These are phyloP conservation scores for Lepeophtheirus salmonis DNA, from an alignment of 1,140 invertebrate genomes.

Conservation along the genomic window DNA sequence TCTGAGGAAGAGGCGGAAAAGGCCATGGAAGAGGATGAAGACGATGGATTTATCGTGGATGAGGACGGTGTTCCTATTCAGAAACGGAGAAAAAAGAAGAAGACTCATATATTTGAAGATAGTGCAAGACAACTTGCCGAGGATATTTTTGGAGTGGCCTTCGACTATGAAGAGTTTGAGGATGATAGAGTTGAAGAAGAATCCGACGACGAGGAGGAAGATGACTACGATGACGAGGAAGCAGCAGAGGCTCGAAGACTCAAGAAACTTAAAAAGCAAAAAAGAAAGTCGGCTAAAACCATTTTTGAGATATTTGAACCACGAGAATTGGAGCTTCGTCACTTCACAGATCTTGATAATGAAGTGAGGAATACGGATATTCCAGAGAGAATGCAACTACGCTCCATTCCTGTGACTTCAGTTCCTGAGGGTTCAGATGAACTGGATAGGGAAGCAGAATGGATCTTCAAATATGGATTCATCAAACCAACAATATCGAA, in stretches of 20 bases:
- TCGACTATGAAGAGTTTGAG: constrained; percentile 48
- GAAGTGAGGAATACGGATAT: constrained; percentile 66
- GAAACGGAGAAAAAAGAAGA: constrained; percentile 64
- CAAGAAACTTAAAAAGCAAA: constrained; percentile 47
- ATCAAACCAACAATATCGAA: constrained; percentile 32
- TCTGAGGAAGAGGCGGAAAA: constrained; percentile 42
- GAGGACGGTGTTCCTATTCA: constrained; percentile 80
- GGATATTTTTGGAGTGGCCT: constrained; percentile 97
- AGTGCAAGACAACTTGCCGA: constrained; percentile 89
- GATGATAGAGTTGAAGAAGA: constrained; percentile 23
- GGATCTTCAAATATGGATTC: constrained; percentile 92
- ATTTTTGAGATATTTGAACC: constrained; percentile 90
- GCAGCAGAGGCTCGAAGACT: constrained; percentile 41
- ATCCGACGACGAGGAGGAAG: constrained; percentile 32
- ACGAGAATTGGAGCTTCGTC: constrained; percentile 81
- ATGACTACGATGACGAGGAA: constrained; percentile 30
- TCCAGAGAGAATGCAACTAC: constrained; percentile 75
- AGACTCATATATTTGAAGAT: constrained; percentile 65
- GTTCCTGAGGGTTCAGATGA: constrained; percentile 61
- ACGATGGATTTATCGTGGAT: constrained; percentile 92
- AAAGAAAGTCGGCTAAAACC: constrained; percentile 62
- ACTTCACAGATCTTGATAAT: constrained; percentile 29
- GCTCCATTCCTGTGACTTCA: constrained; percentile 56
- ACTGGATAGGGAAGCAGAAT: constrained; percentile 80
- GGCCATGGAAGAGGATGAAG: constrained; percentile 40